Evolutionary conservation across 2,113 vertebrate genomes (phyloP).

Genomic region (Psilopogon haemacephalus): DNA sequence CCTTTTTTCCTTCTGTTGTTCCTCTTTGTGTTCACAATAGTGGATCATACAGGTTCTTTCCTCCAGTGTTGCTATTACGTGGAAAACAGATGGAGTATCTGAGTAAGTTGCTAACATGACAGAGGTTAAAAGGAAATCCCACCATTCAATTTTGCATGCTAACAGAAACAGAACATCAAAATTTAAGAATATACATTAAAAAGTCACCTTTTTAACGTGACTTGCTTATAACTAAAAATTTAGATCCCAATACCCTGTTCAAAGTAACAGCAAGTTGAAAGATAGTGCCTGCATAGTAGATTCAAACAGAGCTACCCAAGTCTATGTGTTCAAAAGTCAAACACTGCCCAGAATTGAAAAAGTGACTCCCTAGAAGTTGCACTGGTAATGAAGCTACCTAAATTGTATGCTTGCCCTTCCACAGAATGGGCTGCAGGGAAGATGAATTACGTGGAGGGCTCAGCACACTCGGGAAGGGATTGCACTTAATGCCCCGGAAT

Average conservation of each 20-base stretch:
- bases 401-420: neutral
- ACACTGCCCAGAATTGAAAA: neutral
- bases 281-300: neutral
- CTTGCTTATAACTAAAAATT: neutral
- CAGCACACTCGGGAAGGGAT: neutral
- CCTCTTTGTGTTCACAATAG: neutral
- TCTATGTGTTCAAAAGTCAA: neutral
- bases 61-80: neutral
- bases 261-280: neutral
- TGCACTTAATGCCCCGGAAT: slow-evolving; percentile 39
- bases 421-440: neutral
- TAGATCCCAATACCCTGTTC: neutral
- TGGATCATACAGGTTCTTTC: neutral
- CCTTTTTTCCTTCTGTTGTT: neutral
- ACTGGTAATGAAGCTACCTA: neutral
- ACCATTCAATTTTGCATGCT: neutral
- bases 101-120: neutral
- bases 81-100: neutral
- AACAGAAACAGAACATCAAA: rapidly evolving
- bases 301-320: neutral
- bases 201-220: neutral
- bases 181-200: neutral
- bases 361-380: neutral
- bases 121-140: neutral
- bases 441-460: neutral